A percentile compares a stretch with the other conserved stretches of the same genome.
Conservation (phyloP, 2,888 invertebrate species). For the Lymantria monacha region DNA sequence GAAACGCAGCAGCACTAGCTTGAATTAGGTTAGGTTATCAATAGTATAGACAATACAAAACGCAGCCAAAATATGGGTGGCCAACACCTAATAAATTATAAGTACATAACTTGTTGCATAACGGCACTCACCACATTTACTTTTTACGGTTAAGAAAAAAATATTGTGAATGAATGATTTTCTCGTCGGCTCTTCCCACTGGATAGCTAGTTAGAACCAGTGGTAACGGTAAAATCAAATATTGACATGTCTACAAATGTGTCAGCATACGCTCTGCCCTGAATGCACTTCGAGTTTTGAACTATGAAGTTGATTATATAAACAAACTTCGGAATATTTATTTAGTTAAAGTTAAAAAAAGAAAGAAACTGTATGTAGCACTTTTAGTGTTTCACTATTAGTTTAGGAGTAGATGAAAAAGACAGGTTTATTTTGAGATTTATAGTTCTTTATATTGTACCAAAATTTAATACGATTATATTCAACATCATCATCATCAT, state of each 20-base stretch:
- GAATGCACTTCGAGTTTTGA: conserved; percentile 1
- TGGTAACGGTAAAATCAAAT: conserved; percentile 7
- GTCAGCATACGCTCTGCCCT: conserved; percentile 4
- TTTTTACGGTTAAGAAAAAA: background rate
- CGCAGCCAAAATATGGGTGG: too few species aligned
- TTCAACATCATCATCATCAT: too few species aligned
- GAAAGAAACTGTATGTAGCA: too few species aligned
- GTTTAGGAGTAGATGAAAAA: too few species aligned
- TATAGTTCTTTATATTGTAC: too few species aligned
- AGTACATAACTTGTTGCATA: background rate
- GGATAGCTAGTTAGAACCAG: conserved; percentile 4
- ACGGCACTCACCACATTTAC: background rate
- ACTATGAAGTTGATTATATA: background rate
- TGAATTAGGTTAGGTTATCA: too few species aligned
- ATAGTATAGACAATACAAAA: too few species aligned
- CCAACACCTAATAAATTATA: background rate
- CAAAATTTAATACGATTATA: too few species aligned
- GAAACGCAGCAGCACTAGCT: too few species aligned
- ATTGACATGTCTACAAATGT: conserved; percentile 6
- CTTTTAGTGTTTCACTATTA: too few species aligned
- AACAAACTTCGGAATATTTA: background rate
- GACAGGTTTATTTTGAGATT: too few species aligned
- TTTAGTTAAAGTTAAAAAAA: background rate
- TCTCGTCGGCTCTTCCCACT: conserved; percentile 1
- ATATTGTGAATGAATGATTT: conserved; percentile 5